Conservation (phyloP, 2,888 invertebrate genomes). For the Amphipyra tragopoginis region DNA sequence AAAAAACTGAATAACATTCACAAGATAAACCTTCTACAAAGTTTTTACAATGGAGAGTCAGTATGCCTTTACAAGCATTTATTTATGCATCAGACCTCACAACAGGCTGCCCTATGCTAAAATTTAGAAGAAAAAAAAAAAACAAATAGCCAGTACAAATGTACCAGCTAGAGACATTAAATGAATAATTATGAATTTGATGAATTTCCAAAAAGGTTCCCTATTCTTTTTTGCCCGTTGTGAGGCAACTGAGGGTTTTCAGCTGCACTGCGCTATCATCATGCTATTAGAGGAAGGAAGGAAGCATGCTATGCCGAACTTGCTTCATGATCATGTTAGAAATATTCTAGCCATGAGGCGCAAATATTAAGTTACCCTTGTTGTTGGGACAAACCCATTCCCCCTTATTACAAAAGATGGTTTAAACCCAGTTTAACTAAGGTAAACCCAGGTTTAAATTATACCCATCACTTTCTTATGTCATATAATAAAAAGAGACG, state of each 20-base stretch:
- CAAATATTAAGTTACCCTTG: too few species aligned
- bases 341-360: too few species aligned
- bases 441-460: too few species aligned
- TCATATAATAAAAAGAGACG: too few species aligned
- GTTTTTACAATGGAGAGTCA: conserved; percentile 58
- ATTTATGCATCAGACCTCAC: conserved; percentile 81
- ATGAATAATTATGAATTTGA: conserved; percentile 28
- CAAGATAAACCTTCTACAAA: neutral
- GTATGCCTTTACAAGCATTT: conserved; percentile 69
- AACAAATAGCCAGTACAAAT: conserved; percentile 15
- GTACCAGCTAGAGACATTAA: conserved; percentile 10
- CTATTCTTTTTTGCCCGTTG: conserved; percentile 73
- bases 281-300: conserved; percentile 48
- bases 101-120: conserved; percentile 79
- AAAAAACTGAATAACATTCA: neutral
- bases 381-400: too few species aligned
- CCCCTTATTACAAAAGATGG: too few species aligned
- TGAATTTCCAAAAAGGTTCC: conserved; percentile 53
- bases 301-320: neutral
- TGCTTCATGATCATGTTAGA: too few species aligned
- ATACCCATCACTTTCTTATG: too few species aligned
- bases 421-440: too few species aligned
- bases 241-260: conserved; percentile 82
- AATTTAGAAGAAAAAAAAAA: conserved; percentile 61
- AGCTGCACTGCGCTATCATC: conserved; percentile 88